These are phyloP conservation scores for Idaea biselata DNA, from an alignment of 2,888 invertebrate species.

Conservation along the genomic window DNA sequence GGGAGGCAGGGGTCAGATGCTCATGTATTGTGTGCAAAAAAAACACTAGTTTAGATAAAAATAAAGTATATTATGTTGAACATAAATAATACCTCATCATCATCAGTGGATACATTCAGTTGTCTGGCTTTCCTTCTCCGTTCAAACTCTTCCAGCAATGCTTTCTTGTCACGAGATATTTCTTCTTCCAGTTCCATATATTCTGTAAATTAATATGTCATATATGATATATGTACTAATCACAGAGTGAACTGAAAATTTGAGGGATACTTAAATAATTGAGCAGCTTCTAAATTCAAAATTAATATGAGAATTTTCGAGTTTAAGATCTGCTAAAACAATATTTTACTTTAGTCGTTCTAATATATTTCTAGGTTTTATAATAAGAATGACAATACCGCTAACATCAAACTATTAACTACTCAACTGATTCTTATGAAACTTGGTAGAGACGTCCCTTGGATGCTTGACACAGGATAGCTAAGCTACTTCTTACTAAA, in stretches of 20 bases:
- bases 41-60: too few relatives aligned
- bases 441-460: not conserved
- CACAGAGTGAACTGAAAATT: too few relatives aligned
- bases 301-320: too few relatives aligned
- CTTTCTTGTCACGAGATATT: conserved; percentile 93
- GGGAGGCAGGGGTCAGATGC: too few relatives aligned
- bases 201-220: conserved; percentile 60
- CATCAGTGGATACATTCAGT: conserved; percentile 98
- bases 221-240: not conserved
- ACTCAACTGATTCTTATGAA: not conserved
- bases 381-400: not conserved
- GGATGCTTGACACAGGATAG: not conserved
- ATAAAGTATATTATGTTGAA: too few relatives aligned
- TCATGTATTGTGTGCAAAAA: too few relatives aligned
- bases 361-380: conserved; percentile 2
- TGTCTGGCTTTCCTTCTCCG: conserved; percentile 94
- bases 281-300: too few relatives aligned
- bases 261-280: too few relatives aligned
- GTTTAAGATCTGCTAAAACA: too few relatives aligned
- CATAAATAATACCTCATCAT: conserved; percentile 90
- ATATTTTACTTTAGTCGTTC: too few relatives aligned
- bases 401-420: not conserved
- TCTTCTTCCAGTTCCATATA: conserved; percentile 94
- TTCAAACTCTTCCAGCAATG: conserved; percentile 97
- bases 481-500: not conserved